phyloP scores from a whole-genome alignment of 2,113 vertebrate species.

The Atractosteus spatula region DNA sequence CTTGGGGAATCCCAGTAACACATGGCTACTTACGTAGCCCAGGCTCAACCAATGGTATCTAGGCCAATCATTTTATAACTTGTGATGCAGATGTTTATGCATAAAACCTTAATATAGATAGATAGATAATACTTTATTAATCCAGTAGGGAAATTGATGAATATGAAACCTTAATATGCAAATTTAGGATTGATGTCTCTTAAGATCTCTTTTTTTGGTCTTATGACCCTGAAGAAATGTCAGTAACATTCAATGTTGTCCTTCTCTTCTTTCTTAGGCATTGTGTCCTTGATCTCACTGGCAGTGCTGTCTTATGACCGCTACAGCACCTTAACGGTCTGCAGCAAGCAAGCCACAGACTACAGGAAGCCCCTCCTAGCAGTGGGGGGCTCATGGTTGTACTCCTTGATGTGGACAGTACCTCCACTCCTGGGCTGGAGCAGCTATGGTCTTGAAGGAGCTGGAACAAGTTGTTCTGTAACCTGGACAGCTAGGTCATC shows the following conservation, averaged over 20 bases:
- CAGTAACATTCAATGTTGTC: not conserved
- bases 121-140: too few species aligned
- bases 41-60: too few species aligned
- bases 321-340: conserved; percentile 79
- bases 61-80: too few species aligned
- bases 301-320: conserved; percentile 82
- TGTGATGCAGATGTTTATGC: too few species aligned
- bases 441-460: conserved; percentile 77
- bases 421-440: conserved; percentile 84
- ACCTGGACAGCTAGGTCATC: conserved; percentile 70
- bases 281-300: conserved; percentile 82
- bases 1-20: too few species aligned
- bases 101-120: too few species aligned
- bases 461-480: conserved; percentile 81
- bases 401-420: conserved; percentile 82
- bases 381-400: conserved; percentile 74
- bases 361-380: conserved; percentile 75
- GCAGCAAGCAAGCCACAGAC: conserved; percentile 63
- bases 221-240: not conserved
- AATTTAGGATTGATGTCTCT: too few species aligned
- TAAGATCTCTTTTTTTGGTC: too few species aligned
- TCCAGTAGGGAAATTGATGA: too few species aligned
- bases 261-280: conserved; percentile 59
- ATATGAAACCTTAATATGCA: too few species aligned
- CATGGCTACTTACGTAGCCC: too few species aligned